Conservation (phyloP, 2,113 vertebrate genomes). For the Anhinga rufa region DNA sequence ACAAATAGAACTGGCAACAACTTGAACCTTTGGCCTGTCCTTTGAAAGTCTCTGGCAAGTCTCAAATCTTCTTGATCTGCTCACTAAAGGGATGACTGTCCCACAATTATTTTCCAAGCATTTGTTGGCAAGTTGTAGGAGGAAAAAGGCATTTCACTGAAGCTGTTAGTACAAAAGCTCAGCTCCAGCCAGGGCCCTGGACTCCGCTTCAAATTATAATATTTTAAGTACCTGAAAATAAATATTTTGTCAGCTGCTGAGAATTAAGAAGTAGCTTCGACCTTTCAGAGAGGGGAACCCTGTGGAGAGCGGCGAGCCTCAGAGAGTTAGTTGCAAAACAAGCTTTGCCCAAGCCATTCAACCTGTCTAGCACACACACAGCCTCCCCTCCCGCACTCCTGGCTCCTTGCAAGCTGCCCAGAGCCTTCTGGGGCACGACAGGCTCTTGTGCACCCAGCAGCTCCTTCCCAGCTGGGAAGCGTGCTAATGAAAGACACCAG, state of each 20-base stretch:
- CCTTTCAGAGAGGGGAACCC: constrained; percentile 51
- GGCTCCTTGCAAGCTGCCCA: neutral
- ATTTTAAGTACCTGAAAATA: constrained; percentile 68
- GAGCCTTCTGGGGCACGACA: neutral
- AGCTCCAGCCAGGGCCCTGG: constrained; percentile 35
- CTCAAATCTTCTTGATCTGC: constrained; percentile 61
- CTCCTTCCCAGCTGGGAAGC: neutral
- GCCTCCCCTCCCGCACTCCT: neutral
- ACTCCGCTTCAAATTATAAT: constrained; percentile 65
- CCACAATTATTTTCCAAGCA: constrained; percentile 54
- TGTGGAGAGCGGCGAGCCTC: constrained; percentile 15
- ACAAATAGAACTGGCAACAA: constrained; percentile 62
- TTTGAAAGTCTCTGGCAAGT: constrained; percentile 58
- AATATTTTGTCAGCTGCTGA: constrained; percentile 66
- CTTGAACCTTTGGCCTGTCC: constrained; percentile 61
- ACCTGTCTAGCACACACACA: neutral
- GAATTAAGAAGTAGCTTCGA: constrained; percentile 65
- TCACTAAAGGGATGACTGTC: constrained; percentile 47
- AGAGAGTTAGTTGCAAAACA: constrained; percentile 47
- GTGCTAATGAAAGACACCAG: neutral
- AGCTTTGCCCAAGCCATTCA: constrained; percentile 22
- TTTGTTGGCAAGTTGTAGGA: constrained; percentile 51
- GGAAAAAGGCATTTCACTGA: constrained; percentile 54
- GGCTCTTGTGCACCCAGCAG: neutral
- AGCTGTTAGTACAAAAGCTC: constrained; percentile 56